These are phyloP conservation scores for Phaenicophaeus curvirostris DNA, from an alignment of 2,797 vertebrate species.

Conservation along the genomic window DNA sequence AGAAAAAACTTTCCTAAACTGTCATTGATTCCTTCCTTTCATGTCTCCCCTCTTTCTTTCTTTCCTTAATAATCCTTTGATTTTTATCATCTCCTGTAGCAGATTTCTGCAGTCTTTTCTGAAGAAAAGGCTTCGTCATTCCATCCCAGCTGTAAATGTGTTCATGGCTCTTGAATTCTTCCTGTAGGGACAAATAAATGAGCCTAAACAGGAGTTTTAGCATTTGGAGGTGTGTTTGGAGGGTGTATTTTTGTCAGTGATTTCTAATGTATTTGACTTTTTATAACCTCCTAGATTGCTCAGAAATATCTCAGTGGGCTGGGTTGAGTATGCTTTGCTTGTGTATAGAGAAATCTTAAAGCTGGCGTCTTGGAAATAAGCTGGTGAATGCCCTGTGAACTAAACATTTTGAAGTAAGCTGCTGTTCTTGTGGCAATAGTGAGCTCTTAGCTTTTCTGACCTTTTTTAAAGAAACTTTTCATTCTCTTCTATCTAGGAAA, in stretches of 20 bases:
- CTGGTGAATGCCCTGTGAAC: background rate
- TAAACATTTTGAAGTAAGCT: background rate
- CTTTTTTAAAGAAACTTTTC: background rate
- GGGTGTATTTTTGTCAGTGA: background rate
- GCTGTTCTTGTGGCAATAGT: background rate
- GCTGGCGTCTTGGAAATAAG: background rate
- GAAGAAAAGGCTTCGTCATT: background rate
- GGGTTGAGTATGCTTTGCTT: background rate
- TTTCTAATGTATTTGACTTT: background rate
- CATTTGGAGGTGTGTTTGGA: background rate
- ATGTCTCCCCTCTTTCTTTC: background rate
- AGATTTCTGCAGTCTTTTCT: background rate
- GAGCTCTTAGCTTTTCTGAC: background rate
- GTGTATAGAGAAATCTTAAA: background rate
- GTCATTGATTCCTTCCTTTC: background rate
- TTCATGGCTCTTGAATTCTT: background rate
- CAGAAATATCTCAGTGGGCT: background rate
- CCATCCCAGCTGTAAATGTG: background rate
- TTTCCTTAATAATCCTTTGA: background rate
- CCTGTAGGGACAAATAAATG: background rate
- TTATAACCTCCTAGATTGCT: background rate
- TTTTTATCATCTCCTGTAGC: background rate
- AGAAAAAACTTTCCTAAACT: background rate
- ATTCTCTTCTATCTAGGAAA: background rate
- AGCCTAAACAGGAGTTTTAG: background rate